Conservation (phyloP, 2,888 invertebrate species). For the Limnephilus rhombicus region DNA sequence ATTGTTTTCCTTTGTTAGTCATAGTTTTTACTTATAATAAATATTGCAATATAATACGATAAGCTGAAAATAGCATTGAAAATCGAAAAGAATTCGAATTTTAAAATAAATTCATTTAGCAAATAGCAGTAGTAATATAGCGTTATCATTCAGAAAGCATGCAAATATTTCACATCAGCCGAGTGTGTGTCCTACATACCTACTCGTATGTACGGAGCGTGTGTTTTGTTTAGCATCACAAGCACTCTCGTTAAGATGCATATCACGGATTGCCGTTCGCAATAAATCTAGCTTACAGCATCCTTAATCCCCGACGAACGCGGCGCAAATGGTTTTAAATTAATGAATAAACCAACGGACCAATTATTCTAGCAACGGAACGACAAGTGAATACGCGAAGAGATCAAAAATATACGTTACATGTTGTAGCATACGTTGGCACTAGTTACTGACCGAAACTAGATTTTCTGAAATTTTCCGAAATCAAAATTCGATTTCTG, state of each 20-base stretch:
- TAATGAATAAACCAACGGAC: slow-evolving; percentile 43
- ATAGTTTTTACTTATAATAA: too few relatives aligned
- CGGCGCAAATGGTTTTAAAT: slow-evolving; percentile 58
- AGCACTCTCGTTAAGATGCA: slow-evolving; percentile 52
- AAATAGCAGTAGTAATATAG: neutral
- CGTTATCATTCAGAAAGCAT: neutral
- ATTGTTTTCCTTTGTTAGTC: too few relatives aligned
- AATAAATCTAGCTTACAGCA: slow-evolving; percentile 52
- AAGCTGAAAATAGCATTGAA: neutral
- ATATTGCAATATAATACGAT: neutral
- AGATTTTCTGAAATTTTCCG: too few relatives aligned
- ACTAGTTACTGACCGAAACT: too few relatives aligned
- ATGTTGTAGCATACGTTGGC: neutral
- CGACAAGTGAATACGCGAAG: neutral
- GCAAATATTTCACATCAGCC: slow-evolving; percentile 4
- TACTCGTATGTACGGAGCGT: neutral
- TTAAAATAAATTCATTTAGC: neutral
- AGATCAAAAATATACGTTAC: neutral
- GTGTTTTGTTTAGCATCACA: slow-evolving; percentile 29
- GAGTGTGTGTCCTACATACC: neutral
- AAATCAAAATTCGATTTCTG: too few relatives aligned
- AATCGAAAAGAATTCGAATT: neutral
- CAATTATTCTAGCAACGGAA: slow-evolving; percentile 23
- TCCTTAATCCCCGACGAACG: slow-evolving; percentile 54
- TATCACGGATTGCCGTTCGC: slow-evolving; percentile 53